A percentile compares a stretch with the other conserved stretches of the same genome.
phyloP scores from a whole-genome alignment of 2,113 vertebrate species.

The Quiscalus mexicanus region DNA sequence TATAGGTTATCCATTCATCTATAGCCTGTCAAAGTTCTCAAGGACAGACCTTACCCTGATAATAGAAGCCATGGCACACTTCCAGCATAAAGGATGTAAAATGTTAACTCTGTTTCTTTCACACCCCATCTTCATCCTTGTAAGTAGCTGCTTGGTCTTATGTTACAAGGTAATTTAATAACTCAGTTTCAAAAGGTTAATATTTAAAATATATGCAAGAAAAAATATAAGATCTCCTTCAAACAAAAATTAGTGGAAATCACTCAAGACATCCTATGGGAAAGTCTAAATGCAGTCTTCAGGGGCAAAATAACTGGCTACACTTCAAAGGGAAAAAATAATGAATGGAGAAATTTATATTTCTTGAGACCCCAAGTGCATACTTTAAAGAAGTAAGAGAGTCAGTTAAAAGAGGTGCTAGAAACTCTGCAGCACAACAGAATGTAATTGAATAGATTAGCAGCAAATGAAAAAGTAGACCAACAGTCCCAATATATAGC shows the following conservation, averaged over 20 bases:
- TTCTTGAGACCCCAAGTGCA: conserved; percentile 17
- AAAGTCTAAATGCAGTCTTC: conserved; percentile 33
- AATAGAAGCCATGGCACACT: background rate
- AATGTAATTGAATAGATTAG: conserved; percentile 51
- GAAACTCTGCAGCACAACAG: conserved; percentile 27
- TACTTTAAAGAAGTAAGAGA: conserved; percentile 44
- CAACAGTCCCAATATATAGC: background rate
- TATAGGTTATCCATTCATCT: background rate
- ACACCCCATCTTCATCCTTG: background rate
- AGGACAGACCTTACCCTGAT: background rate
- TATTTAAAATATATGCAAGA: conserved; percentile 43
- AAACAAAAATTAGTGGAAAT: conserved; percentile 28
- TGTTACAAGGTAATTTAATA: background rate
- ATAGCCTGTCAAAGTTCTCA: background rate
- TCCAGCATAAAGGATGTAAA: background rate
- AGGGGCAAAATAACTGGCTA: conserved; percentile 41
- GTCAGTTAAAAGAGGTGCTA: conserved; percentile 52
- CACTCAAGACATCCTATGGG: conserved; percentile 24
- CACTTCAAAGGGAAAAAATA: conserved; percentile 61
- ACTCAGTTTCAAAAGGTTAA: background rate
- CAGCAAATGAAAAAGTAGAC: conserved; percentile 34
- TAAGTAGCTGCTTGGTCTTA: background rate
- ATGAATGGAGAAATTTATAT: conserved; percentile 44
- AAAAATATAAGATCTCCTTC: background rate
- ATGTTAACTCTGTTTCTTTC: background rate